phyloP scores from a whole-genome alignment of 2,113 vertebrate genomes.

The Meriones unguiculatus region DNA sequence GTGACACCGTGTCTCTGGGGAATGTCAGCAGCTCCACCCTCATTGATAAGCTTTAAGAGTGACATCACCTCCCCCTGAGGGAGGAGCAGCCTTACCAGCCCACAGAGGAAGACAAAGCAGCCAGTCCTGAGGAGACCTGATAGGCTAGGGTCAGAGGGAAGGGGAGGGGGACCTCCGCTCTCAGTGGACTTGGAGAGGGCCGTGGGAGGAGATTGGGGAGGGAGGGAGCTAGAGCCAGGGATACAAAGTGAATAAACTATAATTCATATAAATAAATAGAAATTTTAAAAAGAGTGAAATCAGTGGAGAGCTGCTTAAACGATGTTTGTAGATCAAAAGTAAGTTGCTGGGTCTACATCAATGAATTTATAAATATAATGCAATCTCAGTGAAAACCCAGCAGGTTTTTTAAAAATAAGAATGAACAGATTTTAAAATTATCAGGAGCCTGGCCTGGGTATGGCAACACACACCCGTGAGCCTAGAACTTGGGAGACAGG shows the following conservation, averaged over 20 bases:
- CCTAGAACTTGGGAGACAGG: background rate
- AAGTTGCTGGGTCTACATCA: background rate
- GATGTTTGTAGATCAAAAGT: background rate
- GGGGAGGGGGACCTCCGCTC: too few relatives aligned
- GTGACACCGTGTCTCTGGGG: background rate
- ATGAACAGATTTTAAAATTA: background rate
- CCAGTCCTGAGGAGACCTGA: too few relatives aligned
- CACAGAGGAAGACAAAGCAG: too few relatives aligned
- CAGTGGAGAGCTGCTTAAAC: background rate
- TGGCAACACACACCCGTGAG: background rate
- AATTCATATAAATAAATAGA: too few relatives aligned
- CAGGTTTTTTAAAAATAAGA: background rate
- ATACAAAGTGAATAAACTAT: too few relatives aligned
- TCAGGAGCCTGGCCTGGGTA: background rate
- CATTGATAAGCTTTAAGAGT: background rate
- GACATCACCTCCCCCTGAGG: too few relatives aligned
- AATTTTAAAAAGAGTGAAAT: constrained; percentile 33
- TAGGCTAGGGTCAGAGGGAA: too few relatives aligned
- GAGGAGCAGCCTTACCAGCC: too few relatives aligned
- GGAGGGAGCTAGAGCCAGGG: too few relatives aligned
- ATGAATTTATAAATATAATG: constrained; percentile 15
- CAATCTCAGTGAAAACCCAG: background rate
- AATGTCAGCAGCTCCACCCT: background rate
- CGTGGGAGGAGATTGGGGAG: too few relatives aligned
- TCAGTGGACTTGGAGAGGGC: too few relatives aligned